These are phyloP conservation scores for Isoperla grammatica DNA, from an alignment of 2,888 invertebrate genomes.

Conservation along the genomic window DNA sequence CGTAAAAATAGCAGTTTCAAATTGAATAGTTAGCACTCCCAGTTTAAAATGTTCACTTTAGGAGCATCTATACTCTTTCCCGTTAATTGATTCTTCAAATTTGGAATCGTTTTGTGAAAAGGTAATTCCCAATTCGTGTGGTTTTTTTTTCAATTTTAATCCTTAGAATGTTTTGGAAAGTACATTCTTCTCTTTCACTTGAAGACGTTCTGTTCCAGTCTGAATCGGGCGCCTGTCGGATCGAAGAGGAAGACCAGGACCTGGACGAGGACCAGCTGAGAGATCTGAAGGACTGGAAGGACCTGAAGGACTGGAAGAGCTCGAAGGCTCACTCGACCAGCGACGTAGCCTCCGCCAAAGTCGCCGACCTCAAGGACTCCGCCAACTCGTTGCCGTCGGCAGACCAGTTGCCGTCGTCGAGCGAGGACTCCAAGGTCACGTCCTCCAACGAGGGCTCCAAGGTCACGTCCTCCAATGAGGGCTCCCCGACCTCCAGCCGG, in stretches of 20 bases:
- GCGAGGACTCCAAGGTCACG: background rate
- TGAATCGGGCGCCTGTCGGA: constrained; percentile 19
- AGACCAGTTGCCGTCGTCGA: background rate
- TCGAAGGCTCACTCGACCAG: too few relatives aligned
- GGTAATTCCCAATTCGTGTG: too few relatives aligned
- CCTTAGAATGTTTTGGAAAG: background rate
- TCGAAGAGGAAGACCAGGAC: constrained; percentile 25
- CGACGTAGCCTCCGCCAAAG: background rate
- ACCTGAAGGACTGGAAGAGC: too few relatives aligned
- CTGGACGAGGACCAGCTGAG: constrained; percentile 22
- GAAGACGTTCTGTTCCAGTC: background rate
- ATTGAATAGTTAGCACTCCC: too few relatives aligned
- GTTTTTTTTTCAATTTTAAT: too few relatives aligned
- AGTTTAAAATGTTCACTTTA: too few relatives aligned
- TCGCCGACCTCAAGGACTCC: background rate
- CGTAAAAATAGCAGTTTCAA: too few relatives aligned
- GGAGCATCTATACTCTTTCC: too few relatives aligned
- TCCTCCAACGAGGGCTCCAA: background rate
- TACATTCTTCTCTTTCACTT: background rate
- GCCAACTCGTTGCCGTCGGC: background rate
- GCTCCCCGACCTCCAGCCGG: background rate
- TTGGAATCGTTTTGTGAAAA: too few relatives aligned
- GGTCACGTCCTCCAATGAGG: background rate
- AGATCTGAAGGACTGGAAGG: too few relatives aligned
- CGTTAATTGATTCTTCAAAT: too few relatives aligned